phyloP scores from a whole-genome alignment of 2,797 vertebrate species.

The Pseudocheirus occidentalis region DNA sequence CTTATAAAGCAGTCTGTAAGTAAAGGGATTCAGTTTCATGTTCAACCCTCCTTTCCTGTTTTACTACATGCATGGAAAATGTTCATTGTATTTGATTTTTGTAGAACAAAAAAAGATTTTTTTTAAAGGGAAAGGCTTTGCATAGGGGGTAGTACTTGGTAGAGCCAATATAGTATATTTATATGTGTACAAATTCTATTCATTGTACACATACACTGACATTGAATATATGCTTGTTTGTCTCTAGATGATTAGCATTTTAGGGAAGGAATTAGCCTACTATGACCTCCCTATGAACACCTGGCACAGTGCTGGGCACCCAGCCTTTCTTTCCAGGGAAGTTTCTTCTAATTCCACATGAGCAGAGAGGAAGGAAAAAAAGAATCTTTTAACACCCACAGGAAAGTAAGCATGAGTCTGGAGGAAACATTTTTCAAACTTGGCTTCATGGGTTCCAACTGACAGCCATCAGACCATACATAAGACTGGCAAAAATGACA shows the following conservation, averaged over 20 bases:
- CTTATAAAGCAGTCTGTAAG: neutral
- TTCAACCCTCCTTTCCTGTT: neutral
- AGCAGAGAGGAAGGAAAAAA: neutral
- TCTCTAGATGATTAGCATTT: neutral
- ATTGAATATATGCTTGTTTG: neutral
- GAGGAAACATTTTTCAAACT: constrained; percentile 1
- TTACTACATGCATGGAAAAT: neutral
- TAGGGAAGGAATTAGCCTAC: neutral
- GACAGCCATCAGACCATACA: neutral
- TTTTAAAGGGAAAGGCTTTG: neutral
- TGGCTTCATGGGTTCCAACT: neutral
- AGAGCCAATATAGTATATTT: neutral
- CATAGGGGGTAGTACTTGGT: neutral
- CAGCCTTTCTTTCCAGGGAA: neutral
- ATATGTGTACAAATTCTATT: neutral
- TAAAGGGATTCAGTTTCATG: neutral
- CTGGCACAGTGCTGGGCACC: neutral
- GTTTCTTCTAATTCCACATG: neutral
- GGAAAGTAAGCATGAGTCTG: neutral
- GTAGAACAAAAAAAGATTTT: neutral
- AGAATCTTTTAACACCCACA: neutral
- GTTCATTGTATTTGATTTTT: neutral
- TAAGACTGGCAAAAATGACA: neutral
- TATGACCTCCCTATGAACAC: neutral
- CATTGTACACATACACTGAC: neutral